Conservation (phyloP, 1,140 invertebrate species). For the Archivesica marissinica region DNA sequence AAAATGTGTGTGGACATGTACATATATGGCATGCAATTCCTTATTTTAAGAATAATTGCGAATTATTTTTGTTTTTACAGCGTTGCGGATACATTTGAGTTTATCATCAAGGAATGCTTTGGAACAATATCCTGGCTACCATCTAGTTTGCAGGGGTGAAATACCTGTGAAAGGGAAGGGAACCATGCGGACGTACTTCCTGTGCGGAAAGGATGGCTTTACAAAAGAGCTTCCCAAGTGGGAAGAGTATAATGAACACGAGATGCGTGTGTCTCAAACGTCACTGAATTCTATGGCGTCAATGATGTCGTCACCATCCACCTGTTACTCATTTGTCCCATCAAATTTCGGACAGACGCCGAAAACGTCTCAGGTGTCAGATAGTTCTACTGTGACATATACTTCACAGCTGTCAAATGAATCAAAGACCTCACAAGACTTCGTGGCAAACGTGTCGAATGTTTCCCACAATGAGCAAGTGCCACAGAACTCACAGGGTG, state of each 20-base stretch:
- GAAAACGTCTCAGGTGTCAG: constrained; percentile 33
- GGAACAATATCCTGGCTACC: constrained; percentile 72
- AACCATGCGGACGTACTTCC: constrained; percentile 94
- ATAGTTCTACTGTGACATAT: constrained; percentile 7
- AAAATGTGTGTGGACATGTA: too few relatives aligned
- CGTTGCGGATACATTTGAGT: constrained; percentile 79
- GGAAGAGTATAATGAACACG: constrained; percentile 28
- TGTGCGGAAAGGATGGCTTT: constrained; percentile 87
- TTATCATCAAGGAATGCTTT: constrained; percentile 68
- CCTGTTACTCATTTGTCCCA: neutral
- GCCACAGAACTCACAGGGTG: neutral
- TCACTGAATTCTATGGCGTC: constrained; percentile 54
- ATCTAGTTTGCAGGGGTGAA: constrained; percentile 75
- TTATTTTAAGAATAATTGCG: too few relatives aligned
- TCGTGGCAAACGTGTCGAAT: too few relatives aligned
- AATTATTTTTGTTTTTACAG: constrained; percentile 61
- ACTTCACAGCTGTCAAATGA: neutral
- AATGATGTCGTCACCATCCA: constrained; percentile 10
- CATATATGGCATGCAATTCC: too few relatives aligned
- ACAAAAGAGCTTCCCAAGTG: constrained; percentile 69
- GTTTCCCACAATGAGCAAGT: neutral
- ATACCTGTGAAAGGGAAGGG: constrained; percentile 89
- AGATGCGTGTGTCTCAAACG: constrained; percentile 22
- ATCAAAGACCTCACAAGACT: neutral
- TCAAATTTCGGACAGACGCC: neutral